Evolutionary conservation across 2,888 invertebrate genomes (phyloP), one percentile per base, ranked within the genome.

Genomic region (Nymphalis c-album): DNA sequence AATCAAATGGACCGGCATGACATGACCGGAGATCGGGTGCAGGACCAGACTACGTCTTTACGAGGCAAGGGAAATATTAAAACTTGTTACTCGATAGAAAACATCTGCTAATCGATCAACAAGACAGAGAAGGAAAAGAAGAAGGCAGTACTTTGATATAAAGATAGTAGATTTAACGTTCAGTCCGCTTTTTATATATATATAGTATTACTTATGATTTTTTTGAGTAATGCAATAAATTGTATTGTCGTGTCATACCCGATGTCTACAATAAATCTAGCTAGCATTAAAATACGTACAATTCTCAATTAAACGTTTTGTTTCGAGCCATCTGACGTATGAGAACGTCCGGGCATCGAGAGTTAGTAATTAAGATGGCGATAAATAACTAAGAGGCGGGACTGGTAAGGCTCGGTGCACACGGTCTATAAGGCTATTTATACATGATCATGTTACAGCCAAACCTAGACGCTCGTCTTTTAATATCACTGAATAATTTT

Each of bases 361-460:
- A 85, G 82, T 81, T 82, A 78, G 81, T 84, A 87, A 87, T 87
- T 87, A 85, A 83, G 79, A 79, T 73, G 74, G 77, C 81, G 69
- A 85, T 87, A 86, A 86, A 86, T 87, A 81, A 86, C 80, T 74
- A 74, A 73, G 77, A 79, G 81, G 82, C 81, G 81, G 80, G 70
- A 68, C 75, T 68, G 60, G 68, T 80, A 74, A 81, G 76, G 81
- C 77, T 63, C 59, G 51, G 75, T 69, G 67, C 70, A 77, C 67
- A 55, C 20, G 51, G 17, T 17, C 31, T 26, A 16, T 55, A 31
- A 55, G 20, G 50, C 50, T 50, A 20, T n/a, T 50, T 50, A 18
- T 50, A 18, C 50, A 40, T 13, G 40, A 40, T 10, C 40, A 40
- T 13, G 13, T 13, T 40, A 13, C 13, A 40, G 10, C 40, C 40